These are phyloP conservation scores for Serripes groenlandicus DNA, from an alignment of 2,888 invertebrate species.

Conservation along the genomic window DNA sequence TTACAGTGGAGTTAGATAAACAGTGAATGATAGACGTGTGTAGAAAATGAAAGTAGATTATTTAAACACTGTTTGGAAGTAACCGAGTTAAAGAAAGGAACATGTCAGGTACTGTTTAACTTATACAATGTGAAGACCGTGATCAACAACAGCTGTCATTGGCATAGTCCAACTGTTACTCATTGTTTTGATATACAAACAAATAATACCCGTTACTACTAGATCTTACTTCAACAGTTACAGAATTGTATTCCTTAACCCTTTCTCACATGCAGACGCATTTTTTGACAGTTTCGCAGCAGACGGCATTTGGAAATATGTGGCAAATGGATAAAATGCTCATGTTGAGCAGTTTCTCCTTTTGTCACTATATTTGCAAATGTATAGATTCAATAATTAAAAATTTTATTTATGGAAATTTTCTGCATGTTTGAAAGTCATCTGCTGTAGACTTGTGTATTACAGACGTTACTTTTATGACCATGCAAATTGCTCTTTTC, in stretches of 20 bases:
- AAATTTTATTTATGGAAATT: no score
- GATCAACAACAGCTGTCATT: neutral
- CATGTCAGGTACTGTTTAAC: conserved; percentile 16
- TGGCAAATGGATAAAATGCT: conserved; percentile 6
- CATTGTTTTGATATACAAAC: neutral
- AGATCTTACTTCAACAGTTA: no score
- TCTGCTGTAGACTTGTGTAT: no score
- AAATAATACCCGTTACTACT: neutral
- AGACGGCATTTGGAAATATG: no score
- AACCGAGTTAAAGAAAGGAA: neutral
- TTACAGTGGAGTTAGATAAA: neutral
- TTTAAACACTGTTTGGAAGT: neutral
- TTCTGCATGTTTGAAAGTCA: no score
- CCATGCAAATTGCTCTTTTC: no score
- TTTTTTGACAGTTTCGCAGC: no score
- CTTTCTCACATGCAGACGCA: no score
- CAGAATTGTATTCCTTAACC: no score
- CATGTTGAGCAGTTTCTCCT: neutral
- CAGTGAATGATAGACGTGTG: neutral
- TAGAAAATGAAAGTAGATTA: conserved; percentile 20
- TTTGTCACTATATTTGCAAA: neutral
- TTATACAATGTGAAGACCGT: no score
- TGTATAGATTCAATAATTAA: no score
- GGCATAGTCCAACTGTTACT: neutral
- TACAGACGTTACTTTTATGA: no score